Evolutionary conservation across 2,888 invertebrate species (phyloP), one percentile per base, ranked within the genome.

Genomic region (Geotrupes spiniger): DNA sequence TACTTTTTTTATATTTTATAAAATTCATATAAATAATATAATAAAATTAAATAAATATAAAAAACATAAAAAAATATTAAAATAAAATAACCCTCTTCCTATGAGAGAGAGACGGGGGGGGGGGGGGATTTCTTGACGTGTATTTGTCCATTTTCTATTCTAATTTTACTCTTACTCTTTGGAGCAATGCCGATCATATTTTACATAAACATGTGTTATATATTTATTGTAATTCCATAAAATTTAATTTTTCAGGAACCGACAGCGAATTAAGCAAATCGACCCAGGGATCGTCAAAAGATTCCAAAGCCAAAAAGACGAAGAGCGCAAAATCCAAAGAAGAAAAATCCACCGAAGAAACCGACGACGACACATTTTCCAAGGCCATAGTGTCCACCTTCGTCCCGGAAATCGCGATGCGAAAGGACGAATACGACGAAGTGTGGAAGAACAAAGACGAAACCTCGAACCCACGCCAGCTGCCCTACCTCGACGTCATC

Each of bases 381-480:
- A 85, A 84, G 70, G 83, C 88, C 46, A 76, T 78, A 8, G 78
- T 80, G 8, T 91, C 92, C 0, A 77, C 80, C 16, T 89, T 89
- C 69, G 71, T 91, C 8, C 80, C 85, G 4, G 85, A 87, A 53
- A 77, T 92, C 43, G 79, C 85, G 11, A 76, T 80, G 17, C 81
- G 82, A 29, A 86, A 86, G 70, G 83, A 86, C 65, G 89, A 89
- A 61, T 86, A 84, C 65, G 85, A 87, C 67, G 92, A 88, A 52
- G 78, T 86, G 15, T 96, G 95, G 95, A 84, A 83, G 60, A 81
- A 82, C 44, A 86, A 85, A 66, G 87, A 91, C 59, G 92, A 93
- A 63, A 73, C 77, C 0, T 75, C 78, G 1, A 90, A 92, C 71
- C 79, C 83, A 0, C 76, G 81, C 40, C 93, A 95, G 68, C 78